Evolutionary conservation across 2,113 vertebrate genomes (phyloP).

Genomic region (Desmodus rotundus): DNA sequence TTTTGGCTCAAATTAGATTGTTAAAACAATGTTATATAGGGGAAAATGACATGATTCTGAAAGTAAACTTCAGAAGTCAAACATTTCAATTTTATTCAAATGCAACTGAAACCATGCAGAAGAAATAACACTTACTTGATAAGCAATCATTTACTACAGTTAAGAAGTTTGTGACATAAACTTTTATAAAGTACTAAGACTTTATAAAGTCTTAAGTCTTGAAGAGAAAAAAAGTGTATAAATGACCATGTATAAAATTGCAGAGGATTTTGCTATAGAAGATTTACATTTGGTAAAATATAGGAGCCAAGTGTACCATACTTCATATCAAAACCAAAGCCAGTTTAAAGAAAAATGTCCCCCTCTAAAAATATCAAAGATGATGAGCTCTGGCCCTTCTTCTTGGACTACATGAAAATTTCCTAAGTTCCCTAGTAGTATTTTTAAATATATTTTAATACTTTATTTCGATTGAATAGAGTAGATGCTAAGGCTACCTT

Average conservation of each 20-base stretch:
- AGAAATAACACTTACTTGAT: neutral
- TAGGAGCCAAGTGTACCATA: neutral
- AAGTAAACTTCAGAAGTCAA: conserved; percentile 18
- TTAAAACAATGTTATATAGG: neutral
- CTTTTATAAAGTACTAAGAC: neutral
- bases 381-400: neutral
- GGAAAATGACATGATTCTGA: neutral
- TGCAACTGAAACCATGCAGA: neutral
- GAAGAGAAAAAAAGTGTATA: neutral
- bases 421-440: neutral
- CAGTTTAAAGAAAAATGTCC: neutral
- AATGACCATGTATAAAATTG: neutral
- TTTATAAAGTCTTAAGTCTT: neutral
- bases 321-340: neutral
- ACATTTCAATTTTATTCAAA: neutral
- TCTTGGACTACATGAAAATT: neutral
- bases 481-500: neutral
- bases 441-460: neutral
- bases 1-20: neutral
- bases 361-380: neutral
- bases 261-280: neutral
- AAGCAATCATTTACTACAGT: neutral
- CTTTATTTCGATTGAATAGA: neutral
- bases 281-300: neutral
- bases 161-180: neutral